A percentile compares a stretch with the other conserved stretches of the same genome.
Evolutionary conservation across 2,888 invertebrate genomes (phyloP).

Genomic region (Alloplasta piceator): DNA sequence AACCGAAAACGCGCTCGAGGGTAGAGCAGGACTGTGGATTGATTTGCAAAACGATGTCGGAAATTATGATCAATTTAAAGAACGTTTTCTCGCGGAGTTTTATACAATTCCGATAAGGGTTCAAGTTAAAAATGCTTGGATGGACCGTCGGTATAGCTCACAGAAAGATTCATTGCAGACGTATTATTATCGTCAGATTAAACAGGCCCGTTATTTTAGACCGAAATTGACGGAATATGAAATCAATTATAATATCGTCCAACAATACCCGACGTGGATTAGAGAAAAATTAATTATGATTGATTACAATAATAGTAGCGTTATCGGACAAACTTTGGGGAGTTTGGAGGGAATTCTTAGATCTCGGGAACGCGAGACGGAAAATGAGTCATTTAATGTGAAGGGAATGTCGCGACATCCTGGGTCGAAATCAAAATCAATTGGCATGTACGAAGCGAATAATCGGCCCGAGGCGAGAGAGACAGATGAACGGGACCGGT

Average conservation of each 20-base stretch:
- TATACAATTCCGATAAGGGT: constrained; percentile 33
- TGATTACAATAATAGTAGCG: not conserved
- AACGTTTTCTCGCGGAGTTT: constrained; percentile 37
- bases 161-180: constrained; percentile 17
- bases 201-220: constrained; percentile 40
- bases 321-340: constrained; percentile 19
- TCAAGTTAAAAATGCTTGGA: constrained; percentile 43
- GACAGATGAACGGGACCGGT: too few species aligned
- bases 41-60: constrained; percentile 24
- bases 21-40: constrained; percentile 31
- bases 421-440: not conserved
- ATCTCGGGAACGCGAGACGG: not conserved
- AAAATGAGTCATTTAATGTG: not conserved
- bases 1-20: constrained; percentile 23
- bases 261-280: constrained; percentile 8
- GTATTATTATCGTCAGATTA: constrained; percentile 43
- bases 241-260: constrained; percentile 7
- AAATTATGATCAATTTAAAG: constrained; percentile 21
- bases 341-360: constrained; percentile 30
- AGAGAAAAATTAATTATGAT: constrained; percentile 1
- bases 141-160: constrained; percentile 14
- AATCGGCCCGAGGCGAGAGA: too few species aligned
- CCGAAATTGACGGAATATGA: constrained; percentile 9
- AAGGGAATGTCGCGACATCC: not conserved
- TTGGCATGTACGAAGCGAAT: not conserved